Conservation (phyloP, 2,113 vertebrate species). For the Calyptommatus sinebrachiatus region DNA sequence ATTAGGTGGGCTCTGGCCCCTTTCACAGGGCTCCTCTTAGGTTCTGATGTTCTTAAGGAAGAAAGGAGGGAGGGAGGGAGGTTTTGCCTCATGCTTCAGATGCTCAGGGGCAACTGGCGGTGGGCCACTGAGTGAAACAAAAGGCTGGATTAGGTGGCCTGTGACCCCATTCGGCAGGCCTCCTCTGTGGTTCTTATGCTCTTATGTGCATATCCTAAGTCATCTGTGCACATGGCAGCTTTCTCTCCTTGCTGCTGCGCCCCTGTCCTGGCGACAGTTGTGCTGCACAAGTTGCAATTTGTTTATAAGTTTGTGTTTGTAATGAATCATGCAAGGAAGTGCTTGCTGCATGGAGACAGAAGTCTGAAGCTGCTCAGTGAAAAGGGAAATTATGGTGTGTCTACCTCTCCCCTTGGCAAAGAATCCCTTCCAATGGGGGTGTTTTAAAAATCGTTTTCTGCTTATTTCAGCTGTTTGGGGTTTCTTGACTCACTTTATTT, state of each 20-base stretch:
- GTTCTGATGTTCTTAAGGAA: no score
- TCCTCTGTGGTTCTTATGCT: no score
- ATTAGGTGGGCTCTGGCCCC: no score
- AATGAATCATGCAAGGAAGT: conserved; percentile 76
- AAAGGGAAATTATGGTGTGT: conserved; percentile 74
- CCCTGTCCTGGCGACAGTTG: no score
- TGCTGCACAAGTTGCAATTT: conserved; percentile 26
- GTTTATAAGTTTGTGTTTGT: conserved; percentile 73
- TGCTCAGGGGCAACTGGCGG: no score
- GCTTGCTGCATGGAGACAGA: conserved; percentile 75
- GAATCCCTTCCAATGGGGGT: conserved; percentile 42
- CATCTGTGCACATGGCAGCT: no score
- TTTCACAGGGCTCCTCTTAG: no score
- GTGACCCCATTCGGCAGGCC: no score
- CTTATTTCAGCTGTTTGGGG: conserved; percentile 45
- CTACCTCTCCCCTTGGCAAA: conserved; percentile 71
- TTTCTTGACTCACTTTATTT: conserved; percentile 62
- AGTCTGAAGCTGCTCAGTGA: conserved; percentile 72
- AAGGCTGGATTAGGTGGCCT: no score
- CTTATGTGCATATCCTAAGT: neutral
- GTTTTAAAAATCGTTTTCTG: conserved; percentile 30
- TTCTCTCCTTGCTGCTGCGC: neutral
- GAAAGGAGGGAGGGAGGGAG: no score
- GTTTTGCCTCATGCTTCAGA: no score
- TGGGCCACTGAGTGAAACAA: no score